A percentile compares a stretch with the other conserved stretches of the same genome.
Evolutionary conservation across 2,797 vertebrate species (phyloP).

Genomic region (Merluccius polli): DNA sequence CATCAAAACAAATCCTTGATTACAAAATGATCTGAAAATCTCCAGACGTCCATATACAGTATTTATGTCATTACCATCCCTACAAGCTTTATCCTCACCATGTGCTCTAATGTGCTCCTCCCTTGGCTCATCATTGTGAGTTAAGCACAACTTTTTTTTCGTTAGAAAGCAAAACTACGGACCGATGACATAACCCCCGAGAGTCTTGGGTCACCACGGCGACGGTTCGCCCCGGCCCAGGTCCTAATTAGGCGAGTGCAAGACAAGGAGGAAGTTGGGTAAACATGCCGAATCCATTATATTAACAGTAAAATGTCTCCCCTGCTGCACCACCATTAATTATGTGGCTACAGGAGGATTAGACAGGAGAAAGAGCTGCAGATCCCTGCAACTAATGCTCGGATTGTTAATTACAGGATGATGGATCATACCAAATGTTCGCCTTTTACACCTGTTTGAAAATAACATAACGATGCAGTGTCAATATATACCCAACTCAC

Average conservation of each 20-base stretch:
- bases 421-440: conserved; percentile 25
- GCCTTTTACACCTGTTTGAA: not conserved
- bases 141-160: conserved; percentile 19
- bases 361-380: conserved; percentile 54
- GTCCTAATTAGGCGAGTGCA: conserved; percentile 58
- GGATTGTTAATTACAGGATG: conserved; percentile 63
- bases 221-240: conserved; percentile 39
- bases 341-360: conserved; percentile 68
- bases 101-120: conserved; percentile 9
- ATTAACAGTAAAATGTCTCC: conserved; percentile 58
- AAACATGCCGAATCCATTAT: conserved; percentile 64
- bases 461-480: not conserved
- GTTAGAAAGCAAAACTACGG: conserved; percentile 32
- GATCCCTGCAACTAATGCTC: conserved; percentile 41
- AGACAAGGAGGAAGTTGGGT: conserved; percentile 48
- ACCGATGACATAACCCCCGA: conserved; percentile 37
- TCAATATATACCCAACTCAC: not conserved
- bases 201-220: conserved; percentile 34
- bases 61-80: not conserved
- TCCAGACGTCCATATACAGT: not conserved
- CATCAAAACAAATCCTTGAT: not conserved
- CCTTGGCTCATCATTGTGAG: conserved; percentile 23
- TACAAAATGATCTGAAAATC: not conserved
- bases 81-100: conserved; percentile 16
- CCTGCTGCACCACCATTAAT: conserved; percentile 65